These are phyloP conservation scores for Synanceia verrucosa DNA, from an alignment of 2,797 vertebrate species.

Conservation along the genomic window DNA sequence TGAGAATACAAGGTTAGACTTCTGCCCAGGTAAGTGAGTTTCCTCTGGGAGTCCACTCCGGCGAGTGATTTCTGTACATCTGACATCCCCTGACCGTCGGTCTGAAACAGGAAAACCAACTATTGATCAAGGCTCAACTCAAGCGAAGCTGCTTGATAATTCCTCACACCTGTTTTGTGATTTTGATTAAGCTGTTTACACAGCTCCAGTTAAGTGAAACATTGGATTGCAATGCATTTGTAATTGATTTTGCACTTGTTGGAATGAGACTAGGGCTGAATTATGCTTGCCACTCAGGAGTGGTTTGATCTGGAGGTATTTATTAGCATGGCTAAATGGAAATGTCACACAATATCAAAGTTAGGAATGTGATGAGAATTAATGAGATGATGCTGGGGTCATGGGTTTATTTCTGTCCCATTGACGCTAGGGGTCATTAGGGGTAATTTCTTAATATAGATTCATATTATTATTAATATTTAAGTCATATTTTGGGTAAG, in stretches of 20 bases:
- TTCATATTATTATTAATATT: too few species aligned
- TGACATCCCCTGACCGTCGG: neutral
- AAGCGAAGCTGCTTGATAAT: neutral
- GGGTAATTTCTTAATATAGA: too few species aligned
- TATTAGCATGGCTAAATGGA: conserved; percentile 22
- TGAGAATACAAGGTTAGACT: neutral
- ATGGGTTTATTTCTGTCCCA: neutral
- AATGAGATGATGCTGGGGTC: neutral
- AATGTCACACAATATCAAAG: neutral
- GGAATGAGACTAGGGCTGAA: neutral
- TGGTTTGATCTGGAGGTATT: conserved; percentile 1
- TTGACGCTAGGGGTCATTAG: too few species aligned
- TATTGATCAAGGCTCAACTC: neutral
- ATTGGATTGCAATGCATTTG: conserved; percentile 13
- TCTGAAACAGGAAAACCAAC: conserved; percentile 3
- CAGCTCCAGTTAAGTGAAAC: conserved; percentile 10
- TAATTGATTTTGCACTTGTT: conserved; percentile 34
- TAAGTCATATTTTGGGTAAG: too few species aligned
- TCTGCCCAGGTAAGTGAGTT: conserved; percentile 6
- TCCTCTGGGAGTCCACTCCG: neutral
- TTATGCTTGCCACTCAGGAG: conserved; percentile 2
- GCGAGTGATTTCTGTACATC: conserved; percentile 26
- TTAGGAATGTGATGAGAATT: neutral
- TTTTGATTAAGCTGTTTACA: conserved; percentile 37
- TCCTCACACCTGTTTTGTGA: conserved; percentile 7